These are phyloP conservation scores for Agrotis clavis DNA, from an alignment of 2,888 invertebrate genomes.

Conservation along the genomic window DNA sequence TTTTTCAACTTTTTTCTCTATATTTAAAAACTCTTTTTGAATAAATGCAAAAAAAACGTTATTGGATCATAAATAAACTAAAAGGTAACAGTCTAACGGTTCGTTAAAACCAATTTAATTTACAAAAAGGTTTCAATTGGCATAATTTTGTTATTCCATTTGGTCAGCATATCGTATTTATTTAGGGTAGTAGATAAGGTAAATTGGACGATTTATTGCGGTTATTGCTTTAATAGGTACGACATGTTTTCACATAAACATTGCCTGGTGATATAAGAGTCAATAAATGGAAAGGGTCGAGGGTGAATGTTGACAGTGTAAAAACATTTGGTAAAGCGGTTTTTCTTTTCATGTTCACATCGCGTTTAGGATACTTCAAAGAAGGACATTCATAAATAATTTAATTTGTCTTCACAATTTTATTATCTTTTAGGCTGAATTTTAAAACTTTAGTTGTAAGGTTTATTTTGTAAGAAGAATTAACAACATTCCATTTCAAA, in stretches of 20 bases:
- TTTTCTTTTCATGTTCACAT: no score
- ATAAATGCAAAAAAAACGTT: no score
- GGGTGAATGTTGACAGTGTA: conserved; percentile 1
- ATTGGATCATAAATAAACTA: conserved; percentile 12
- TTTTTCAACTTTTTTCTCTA: no score
- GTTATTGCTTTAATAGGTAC: conserved; percentile 9
- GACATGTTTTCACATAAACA: conserved; percentile 1
- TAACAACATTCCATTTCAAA: no score
- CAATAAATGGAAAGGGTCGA: background rate
- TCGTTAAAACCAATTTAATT: conserved; percentile 13
- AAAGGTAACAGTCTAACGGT: background rate
- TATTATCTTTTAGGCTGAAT: no score
- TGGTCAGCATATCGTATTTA: conserved; percentile 13
- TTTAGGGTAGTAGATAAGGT: conserved; percentile 21
- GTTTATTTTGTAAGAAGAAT: no score
- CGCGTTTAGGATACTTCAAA: no score
- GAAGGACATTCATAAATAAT: no score
- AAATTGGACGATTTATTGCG: conserved; percentile 16
- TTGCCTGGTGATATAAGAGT: background rate
- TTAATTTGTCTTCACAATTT: no score
- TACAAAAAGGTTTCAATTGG: background rate
- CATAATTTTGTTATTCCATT: conserved; percentile 17
- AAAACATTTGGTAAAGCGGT: conserved; percentile 8
- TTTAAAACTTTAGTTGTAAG: no score
- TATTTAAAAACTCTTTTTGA: no score